Conservation (phyloP, 2,797 vertebrate genomes). For the Hemibagrus guttatus region DNA sequence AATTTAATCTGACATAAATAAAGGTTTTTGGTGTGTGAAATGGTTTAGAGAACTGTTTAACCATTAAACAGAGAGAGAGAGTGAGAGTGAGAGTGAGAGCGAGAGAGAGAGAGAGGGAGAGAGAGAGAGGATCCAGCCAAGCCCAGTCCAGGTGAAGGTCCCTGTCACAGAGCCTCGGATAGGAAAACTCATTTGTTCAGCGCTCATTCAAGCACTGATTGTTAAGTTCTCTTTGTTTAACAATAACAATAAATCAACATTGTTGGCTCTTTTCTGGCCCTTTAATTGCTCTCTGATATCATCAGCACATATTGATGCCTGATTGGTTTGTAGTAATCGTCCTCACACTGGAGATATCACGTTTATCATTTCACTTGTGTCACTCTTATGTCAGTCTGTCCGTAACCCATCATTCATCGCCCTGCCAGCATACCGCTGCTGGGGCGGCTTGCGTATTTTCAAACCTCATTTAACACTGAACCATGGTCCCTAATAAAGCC, state of each 20-base stretch:
- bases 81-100: no score
- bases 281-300: constrained; percentile 2
- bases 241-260: constrained; percentile 18
- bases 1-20: constrained; percentile 44
- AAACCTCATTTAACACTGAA: constrained; percentile 79
- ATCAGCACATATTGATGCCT: constrained; percentile 13
- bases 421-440: constrained; percentile 63
- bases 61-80: not conserved
- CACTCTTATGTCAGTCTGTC: constrained; percentile 57
- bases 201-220: constrained; percentile 11
- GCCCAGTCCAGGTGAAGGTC: not conserved
- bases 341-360: constrained; percentile 24
- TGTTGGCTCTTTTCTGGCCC: not conserved
- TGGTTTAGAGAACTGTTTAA: constrained; percentile 30
- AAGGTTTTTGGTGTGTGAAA: constrained; percentile 36
- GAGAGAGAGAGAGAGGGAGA: no score
- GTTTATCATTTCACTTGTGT: constrained; percentile 42
- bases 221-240: constrained; percentile 28
- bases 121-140: not conserved
- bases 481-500: constrained; percentile 70
- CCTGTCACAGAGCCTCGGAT: constrained; percentile 14
- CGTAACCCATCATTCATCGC: constrained; percentile 28
- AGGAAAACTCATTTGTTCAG: constrained; percentile 59
- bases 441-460: constrained; percentile 72
- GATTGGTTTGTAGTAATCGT: not conserved